Percentiles rank a stretch among this genome's conserved stretches.
These are phyloP conservation scores for Clavelina lepadiformis DNA, from an alignment of 23 tunicate genomes.

Conservation along the genomic window DNA sequence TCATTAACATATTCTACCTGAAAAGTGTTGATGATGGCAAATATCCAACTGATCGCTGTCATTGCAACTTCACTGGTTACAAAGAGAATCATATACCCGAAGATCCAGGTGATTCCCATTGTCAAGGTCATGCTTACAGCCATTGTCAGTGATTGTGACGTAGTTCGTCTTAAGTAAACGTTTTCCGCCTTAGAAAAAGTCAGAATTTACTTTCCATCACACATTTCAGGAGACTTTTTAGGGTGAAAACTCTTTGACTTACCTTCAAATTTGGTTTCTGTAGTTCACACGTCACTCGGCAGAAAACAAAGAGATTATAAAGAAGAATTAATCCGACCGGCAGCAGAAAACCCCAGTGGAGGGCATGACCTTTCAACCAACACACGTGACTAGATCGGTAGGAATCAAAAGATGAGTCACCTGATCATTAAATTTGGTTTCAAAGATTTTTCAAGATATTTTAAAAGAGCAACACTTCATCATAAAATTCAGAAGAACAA, in stretches of 20 bases:
- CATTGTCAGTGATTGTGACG: background rate
- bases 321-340: conserved; percentile 10
- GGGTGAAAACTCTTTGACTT: background rate
- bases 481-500: too few species aligned
- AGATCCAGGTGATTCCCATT: conserved; percentile 4
- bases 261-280: background rate
- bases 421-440: too few species aligned
- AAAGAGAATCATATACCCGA: background rate
- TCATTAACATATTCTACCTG: too few species aligned
- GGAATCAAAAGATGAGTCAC: too few species aligned
- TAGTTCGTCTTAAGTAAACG: background rate
- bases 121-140: background rate
- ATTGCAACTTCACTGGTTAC: background rate
- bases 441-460: too few species aligned
- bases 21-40: background rate
- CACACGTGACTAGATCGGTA: conserved; percentile 3
- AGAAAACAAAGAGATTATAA: conserved; percentile 8
- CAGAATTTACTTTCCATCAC: too few species aligned
- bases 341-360: conserved; percentile 13
- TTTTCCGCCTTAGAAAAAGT: too few species aligned
- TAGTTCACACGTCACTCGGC: background rate
- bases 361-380: conserved; percentile 4
- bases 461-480: too few species aligned
- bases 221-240: background rate
- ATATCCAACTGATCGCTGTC: background rate